Evolutionary conservation across 2,888 invertebrate species (phyloP), one percentile per base, ranked within the genome.

Genomic region (Spisula subtruncata): DNA sequence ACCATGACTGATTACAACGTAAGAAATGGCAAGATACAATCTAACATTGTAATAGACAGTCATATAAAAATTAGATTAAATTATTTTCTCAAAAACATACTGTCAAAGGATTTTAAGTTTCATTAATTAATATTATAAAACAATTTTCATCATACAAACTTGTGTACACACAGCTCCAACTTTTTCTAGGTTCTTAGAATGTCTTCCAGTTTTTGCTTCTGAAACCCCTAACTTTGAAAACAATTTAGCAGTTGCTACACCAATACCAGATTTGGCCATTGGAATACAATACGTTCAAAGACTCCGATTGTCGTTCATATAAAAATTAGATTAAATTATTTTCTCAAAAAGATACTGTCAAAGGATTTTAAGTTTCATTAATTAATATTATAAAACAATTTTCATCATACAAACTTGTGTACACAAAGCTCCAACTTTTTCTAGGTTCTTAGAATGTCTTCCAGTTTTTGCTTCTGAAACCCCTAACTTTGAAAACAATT

Each of bases 181-280:
- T 82, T 94, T 90, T 20, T 95, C 90, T 35, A 97, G 92, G 80
- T 96, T 96, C 20, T 94, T 95, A 83, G 94, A 94, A 89, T 96
- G 96, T 29, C 97, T 93, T 10, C 96, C 96, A 8, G 96, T 96
- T n/a, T 96, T 88, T 0, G 95, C 96, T 32, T 96, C 87, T 25
- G 92, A 89, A 0, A 96, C 96, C 51, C 97, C 97, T 29, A 96
- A 94, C 79, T 94, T 94, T 14, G 96, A 95, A 92, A 97, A 96
- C 60, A 96, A 90, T 48, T 96, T 92, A 54, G 96, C 96, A 81
- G 96, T 96, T 2, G 96, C 96, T 32, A 95, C 95, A 8, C 97
- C 97, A 87, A 97, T 97, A 32, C 97, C 97, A 81, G 96, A 96
- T 87, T 96, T 96, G 54, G 96, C 96, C 51, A 96, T 96, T 96